A percentile compares a stretch with the other conserved stretches of the same genome.
These are phyloP conservation scores for Bombus soroeensis DNA, from an alignment of 1,140 invertebrate species.

Conservation along the genomic window DNA sequence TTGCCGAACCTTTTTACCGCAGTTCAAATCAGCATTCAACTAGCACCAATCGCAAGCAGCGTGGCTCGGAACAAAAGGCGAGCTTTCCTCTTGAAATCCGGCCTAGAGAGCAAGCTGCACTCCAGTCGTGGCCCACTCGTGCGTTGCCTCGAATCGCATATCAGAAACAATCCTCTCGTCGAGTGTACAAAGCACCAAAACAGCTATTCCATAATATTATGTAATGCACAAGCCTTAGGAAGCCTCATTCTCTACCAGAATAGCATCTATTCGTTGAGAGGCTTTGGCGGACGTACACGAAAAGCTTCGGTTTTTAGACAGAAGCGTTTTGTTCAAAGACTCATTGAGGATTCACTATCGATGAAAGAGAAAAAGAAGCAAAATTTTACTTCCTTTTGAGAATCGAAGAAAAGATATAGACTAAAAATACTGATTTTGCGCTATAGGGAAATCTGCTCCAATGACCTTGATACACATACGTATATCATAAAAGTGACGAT, in stretches of 20 bases:
- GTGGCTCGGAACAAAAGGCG: background rate
- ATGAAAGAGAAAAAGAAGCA: background rate
- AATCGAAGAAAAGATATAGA: background rate
- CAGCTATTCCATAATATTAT: background rate
- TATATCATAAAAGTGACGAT: too few relatives aligned
- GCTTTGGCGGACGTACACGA: constrained; percentile 33
- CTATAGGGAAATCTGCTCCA: too few relatives aligned
- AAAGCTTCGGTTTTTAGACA: constrained; percentile 1
- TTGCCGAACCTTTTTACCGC: background rate
- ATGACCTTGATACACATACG: too few relatives aligned
- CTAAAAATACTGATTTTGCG: too few relatives aligned
- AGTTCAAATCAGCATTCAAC: background rate
- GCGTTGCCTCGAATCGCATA: background rate
- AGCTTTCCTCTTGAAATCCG: constrained; percentile 13
- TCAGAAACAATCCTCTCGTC: background rate
- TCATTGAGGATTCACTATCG: constrained; percentile 27
- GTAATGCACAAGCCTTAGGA: background rate
- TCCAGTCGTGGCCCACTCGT: background rate
- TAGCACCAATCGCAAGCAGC: background rate
- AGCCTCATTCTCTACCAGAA: background rate
- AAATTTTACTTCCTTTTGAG: background rate
- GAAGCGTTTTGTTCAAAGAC: background rate
- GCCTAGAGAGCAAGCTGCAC: background rate
- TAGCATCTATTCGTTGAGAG: constrained; percentile 33
- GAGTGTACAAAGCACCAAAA: background rate